Evolutionary conservation across 2,797 vertebrate genomes (phyloP).

Genomic region (Poeciliopsis turneri): DNA sequence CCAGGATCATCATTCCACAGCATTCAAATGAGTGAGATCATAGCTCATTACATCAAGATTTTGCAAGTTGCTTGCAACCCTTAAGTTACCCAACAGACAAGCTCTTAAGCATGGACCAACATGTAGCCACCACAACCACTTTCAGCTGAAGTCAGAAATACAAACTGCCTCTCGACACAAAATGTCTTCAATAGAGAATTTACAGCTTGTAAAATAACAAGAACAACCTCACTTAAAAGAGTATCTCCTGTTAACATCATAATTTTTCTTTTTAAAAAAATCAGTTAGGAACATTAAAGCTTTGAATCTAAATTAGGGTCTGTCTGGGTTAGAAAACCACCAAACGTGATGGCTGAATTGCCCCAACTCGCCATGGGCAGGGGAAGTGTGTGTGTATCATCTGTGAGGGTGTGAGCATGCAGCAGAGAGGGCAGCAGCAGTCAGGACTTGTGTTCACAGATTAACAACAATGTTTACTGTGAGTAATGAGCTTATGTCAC

Average conservation of each 20-base stretch:
- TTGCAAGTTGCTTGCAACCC: conserved; percentile 50
- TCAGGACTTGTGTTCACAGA: conserved; percentile 59
- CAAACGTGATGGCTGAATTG: conserved; percentile 43
- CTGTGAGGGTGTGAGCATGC: conserved; percentile 36
- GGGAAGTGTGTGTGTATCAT: conserved; percentile 34
- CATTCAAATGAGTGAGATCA: conserved; percentile 68
- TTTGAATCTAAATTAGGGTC: conserved; percentile 14
- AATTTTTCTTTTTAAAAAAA: neutral
- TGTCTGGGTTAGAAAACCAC: conserved; percentile 18
- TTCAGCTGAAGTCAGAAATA: conserved; percentile 25
- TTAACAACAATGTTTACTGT: conserved; percentile 55
- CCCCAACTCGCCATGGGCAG: conserved; percentile 54
- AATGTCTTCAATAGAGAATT: conserved; percentile 34
- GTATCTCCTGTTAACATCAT: neutral
- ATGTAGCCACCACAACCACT: conserved; percentile 12
- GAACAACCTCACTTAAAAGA: neutral
- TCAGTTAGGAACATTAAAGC: neutral
- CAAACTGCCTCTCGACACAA: conserved; percentile 20
- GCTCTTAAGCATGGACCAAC: neutral
- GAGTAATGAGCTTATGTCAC: conserved; percentile 63
- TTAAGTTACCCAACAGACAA: conserved; percentile 50
- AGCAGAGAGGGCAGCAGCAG: conserved; percentile 45
- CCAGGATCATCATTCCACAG: conserved; percentile 21
- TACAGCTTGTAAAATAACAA: conserved; percentile 45
- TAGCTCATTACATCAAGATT: conserved; percentile 44